Percentiles rank a stretch among this genome's conserved stretches.
Conservation (phyloP, 2,797 vertebrate genomes). For the Chelon labrosus region DNA sequence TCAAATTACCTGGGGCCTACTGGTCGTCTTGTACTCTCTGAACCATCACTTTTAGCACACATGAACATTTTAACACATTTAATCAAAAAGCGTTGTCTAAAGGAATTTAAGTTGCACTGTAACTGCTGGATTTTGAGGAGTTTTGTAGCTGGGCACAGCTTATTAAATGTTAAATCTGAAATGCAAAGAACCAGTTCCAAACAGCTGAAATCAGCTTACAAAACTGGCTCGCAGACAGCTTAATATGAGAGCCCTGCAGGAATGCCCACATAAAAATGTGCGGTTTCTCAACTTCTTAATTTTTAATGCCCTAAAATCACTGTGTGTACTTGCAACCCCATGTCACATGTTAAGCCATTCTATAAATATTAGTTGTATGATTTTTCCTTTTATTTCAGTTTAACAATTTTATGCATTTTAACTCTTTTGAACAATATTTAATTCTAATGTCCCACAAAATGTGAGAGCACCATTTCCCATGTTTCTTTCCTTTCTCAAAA, state of each 20-base stretch:
- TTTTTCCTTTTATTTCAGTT: neutral
- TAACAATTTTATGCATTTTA: neutral
- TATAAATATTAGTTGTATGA: neutral
- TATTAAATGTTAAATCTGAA: neutral
- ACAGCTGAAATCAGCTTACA: no score
- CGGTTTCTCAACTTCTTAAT: no score
- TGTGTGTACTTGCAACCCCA: neutral
- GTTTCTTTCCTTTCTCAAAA: no score
- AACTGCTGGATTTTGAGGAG: neutral
- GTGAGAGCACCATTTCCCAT: no score
- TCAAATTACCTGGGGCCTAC: neutral
- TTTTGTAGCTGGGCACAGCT: neutral
- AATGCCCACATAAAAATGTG: no score
- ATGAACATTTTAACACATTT: neutral
- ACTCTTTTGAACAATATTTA: no score
- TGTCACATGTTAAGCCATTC: neutral
- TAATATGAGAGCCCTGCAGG: no score
- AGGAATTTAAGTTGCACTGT: neutral
- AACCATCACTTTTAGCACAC: neutral
- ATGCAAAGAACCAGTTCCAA: neutral
- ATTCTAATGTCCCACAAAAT: no score
- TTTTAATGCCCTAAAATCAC: neutral
- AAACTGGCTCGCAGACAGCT: no score
- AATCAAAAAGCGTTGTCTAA: neutral
- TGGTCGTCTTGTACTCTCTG: neutral